A percentile compares a stretch with the other conserved stretches of the same genome.
phyloP scores from a whole-genome alignment of 1,140 invertebrate genomes.

The Cydia splendana region DNA sequence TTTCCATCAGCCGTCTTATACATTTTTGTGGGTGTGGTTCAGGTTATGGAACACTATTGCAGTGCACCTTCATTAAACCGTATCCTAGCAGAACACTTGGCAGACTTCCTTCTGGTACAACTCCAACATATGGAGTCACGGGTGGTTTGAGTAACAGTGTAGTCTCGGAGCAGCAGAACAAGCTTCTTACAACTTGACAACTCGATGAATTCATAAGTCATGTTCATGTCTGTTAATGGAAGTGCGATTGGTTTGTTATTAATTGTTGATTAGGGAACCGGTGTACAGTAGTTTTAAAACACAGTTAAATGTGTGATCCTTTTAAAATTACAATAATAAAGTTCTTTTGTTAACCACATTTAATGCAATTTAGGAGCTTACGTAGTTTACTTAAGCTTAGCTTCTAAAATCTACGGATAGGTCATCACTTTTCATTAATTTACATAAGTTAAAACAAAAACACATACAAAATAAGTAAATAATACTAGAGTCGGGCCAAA shows the following conservation, averaged over 20 bases:
- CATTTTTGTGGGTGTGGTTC: constrained; percentile 51
- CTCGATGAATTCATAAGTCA: constrained; percentile 45
- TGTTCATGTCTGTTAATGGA: background rate
- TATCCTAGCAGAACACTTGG: constrained; percentile 52
- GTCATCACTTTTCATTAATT: too few relatives aligned
- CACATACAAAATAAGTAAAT: too few relatives aligned
- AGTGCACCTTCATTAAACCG: constrained; percentile 49
- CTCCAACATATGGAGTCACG: constrained; percentile 59
- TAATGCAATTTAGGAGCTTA: too few relatives aligned
- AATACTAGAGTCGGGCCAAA: too few relatives aligned
- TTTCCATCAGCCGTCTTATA: constrained; percentile 43
- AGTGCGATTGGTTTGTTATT: background rate
- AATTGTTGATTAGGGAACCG: background rate
- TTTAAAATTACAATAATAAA: too few relatives aligned
- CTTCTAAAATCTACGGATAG: too few relatives aligned
- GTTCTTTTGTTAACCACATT: too few relatives aligned
- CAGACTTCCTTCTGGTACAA: constrained; percentile 52
- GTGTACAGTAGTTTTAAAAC: background rate
- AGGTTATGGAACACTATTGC: constrained; percentile 44
- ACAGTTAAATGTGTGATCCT: background rate
- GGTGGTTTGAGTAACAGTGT: constrained; percentile 59
- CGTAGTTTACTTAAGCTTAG: too few relatives aligned
- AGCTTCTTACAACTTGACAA: constrained; percentile 47
- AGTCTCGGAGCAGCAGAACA: constrained; percentile 46
- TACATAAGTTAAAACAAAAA: too few relatives aligned